Conservation (phyloP, 2,888 invertebrate species). For the Theretra japonica region DNA sequence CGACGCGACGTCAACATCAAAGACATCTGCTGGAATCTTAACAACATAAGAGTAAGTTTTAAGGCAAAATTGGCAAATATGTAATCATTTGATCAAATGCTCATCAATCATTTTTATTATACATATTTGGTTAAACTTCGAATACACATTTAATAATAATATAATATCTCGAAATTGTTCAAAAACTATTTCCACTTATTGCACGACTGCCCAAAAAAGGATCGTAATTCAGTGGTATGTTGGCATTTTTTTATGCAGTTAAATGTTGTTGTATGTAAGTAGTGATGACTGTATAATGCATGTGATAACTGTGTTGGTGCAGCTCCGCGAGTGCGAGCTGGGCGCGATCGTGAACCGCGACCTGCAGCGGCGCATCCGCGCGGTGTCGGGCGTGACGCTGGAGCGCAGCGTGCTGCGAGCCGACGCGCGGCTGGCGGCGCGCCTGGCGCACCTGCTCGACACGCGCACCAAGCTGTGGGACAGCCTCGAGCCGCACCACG, state of each 20-base stretch:
- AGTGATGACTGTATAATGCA: too few relatives aligned
- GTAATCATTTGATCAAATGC: too few relatives aligned
- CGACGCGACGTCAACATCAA: constrained; percentile 98
- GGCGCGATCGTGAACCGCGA: constrained; percentile 99
- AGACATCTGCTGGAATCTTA: constrained; percentile 99
- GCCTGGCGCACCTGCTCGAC: constrained; percentile 96
- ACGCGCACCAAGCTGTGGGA: constrained; percentile 92
- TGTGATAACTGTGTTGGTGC: constrained; percentile 32
- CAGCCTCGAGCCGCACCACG: constrained; percentile 19
- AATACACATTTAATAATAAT: too few relatives aligned
- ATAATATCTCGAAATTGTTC: too few relatives aligned
- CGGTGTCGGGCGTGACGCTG: constrained; percentile 95
- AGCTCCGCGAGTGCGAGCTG: constrained; percentile 95
- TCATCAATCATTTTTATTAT: constrained; percentile 1
- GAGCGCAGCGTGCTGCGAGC: constrained; percentile 95
- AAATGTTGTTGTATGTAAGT: too few relatives aligned
- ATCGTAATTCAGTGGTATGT: background rate
- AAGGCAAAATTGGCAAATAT: too few relatives aligned
- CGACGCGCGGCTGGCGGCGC: constrained; percentile 96
- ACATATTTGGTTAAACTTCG: background rate
- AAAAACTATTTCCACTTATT: too few relatives aligned
- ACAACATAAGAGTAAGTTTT: constrained; percentile 92
- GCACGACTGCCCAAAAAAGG: background rate
- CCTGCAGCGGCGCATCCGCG: constrained; percentile 95
- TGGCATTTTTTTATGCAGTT: too few relatives aligned